phyloP scores from a whole-genome alignment of 2,113 vertebrate genomes.

The Hydropotes inermis region DNA sequence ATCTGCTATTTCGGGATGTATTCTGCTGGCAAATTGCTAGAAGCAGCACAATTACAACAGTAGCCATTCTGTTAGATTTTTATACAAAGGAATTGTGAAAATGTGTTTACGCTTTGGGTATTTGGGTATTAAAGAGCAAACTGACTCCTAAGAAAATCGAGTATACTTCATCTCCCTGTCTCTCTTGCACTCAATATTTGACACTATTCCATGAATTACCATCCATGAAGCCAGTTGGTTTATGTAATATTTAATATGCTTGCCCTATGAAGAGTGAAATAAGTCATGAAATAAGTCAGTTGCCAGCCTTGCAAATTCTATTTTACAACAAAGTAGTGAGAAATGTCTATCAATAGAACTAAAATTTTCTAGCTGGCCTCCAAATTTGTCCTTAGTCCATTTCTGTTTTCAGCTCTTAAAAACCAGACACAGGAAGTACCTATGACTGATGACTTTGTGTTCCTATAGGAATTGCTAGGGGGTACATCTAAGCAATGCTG shows the following conservation, averaged over 20 bases:
- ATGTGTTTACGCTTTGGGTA: constrained; percentile 6
- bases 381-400: not conserved
- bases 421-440: not conserved
- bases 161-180: not conserved
- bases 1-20: constrained; percentile 44
- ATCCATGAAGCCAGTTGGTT: not conserved
- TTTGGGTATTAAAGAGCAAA: constrained; percentile 5
- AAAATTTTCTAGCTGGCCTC: not conserved
- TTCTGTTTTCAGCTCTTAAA: not conserved
- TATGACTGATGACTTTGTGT: not conserved
- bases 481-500: not conserved
- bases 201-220: not conserved
- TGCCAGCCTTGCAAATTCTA: not conserved
- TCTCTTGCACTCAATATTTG: not conserved
- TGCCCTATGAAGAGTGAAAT: not conserved
- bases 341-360: not conserved
- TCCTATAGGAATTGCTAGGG: not conserved
- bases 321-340: not conserved
- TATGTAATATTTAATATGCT: not conserved
- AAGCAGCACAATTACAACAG: constrained; percentile 61
- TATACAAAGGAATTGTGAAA: constrained; percentile 42
- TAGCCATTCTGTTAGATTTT: constrained; percentile 39
- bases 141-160: not conserved
- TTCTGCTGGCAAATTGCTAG: constrained; percentile 57
- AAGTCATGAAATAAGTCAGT: not conserved